These are phyloP conservation scores for Mugil cephalus DNA, from an alignment of 2,113 vertebrate genomes.

Conservation along the genomic window DNA sequence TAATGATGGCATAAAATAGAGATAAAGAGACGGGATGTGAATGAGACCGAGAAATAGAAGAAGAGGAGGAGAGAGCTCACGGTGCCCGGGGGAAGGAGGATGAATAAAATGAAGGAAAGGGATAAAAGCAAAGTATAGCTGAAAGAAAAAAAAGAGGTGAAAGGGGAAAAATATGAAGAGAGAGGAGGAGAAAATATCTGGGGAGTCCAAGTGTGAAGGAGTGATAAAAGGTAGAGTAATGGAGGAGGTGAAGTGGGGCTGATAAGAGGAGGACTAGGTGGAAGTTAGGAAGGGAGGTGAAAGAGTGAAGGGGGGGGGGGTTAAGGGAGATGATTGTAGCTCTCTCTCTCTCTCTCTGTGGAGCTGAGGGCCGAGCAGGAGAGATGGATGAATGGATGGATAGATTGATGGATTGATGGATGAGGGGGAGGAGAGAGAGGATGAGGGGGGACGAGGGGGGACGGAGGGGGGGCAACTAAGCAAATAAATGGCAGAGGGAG, in stretches of 20 bases:
- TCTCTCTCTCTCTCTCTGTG: constrained; percentile 31
- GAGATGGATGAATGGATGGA: constrained; percentile 62
- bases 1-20: too few species aligned
- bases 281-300: too few species aligned
- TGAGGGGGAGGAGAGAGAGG: constrained; percentile 4
- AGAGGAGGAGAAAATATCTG: background rate
- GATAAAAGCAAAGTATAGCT: background rate
- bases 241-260: constrained; percentile 1
- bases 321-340: constrained; percentile 61
- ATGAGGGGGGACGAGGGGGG: background rate
- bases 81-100: background rate
- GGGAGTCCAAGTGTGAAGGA: too few species aligned
- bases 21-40: too few species aligned
- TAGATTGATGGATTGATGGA: constrained; percentile 61
- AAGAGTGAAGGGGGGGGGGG: constrained; percentile 38
- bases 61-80: background rate
- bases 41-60: too few species aligned
- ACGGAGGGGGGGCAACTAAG: background rate
- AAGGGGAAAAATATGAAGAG: background rate
- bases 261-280: too few species aligned
- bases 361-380: constrained; percentile 37
- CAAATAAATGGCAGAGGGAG: constrained; percentile 15
- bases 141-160: background rate
- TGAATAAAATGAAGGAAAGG: background rate
- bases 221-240: too few species aligned